Percentiles rank a stretch among this genome's conserved stretches.
Conservation (phyloP, 1,140 invertebrate species). For the Coenobita brevimanus region DNA sequence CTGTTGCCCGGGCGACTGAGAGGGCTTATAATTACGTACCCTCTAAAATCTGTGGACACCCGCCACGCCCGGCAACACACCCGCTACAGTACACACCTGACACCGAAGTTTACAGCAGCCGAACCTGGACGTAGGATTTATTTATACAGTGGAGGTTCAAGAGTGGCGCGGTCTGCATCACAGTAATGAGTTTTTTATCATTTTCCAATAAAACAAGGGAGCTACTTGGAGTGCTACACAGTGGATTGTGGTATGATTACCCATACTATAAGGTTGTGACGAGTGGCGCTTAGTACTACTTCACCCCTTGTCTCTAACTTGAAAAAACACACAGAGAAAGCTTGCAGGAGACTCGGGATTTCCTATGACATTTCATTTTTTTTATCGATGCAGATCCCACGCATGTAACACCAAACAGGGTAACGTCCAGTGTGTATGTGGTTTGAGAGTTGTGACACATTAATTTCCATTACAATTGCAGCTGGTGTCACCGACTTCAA, state of each 20-base stretch:
- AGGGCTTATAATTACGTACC: not conserved
- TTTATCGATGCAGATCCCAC: constrained; percentile 44
- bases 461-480: constrained; percentile 32
- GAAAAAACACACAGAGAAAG: constrained; percentile 33
- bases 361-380: constrained; percentile 41
- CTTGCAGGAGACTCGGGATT: not conserved
- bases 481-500: not conserved
- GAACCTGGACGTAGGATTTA: constrained; percentile 29
- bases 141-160: too few relatives aligned
- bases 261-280: constrained; percentile 39
- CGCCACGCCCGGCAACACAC: constrained; percentile 40
- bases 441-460: constrained; percentile 46
- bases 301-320: constrained; percentile 19
- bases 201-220: constrained; percentile 25
- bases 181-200: not conserved
- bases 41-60: not conserved
- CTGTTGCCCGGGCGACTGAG: constrained; percentile 43
- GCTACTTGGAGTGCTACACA: constrained; percentile 48
- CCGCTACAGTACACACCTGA: constrained; percentile 49
- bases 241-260: constrained; percentile 36
- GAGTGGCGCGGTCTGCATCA: constrained; percentile 35
- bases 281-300: constrained; percentile 37
- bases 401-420: constrained; percentile 29
- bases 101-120: constrained; percentile 61
- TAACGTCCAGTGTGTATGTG: not conserved